Conservation (phyloP, 2,888 invertebrate genomes). For the Galeruca laticollis region DNA sequence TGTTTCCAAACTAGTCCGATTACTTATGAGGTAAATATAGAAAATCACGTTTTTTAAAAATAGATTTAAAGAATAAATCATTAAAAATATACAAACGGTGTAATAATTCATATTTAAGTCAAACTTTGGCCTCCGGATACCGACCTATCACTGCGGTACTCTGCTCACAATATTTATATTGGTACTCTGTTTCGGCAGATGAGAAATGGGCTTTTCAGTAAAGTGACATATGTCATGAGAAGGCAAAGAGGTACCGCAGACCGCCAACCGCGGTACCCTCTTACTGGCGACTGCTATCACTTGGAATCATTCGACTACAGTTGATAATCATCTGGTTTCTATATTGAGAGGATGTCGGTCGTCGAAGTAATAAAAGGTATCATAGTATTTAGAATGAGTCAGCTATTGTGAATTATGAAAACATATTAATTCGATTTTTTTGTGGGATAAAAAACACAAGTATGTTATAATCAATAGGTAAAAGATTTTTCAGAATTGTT, state of each 20-base stretch:
- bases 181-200: constrained; percentile 55
- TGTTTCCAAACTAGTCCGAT: not conserved
- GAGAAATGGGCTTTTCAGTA: constrained; percentile 59
- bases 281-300: constrained; percentile 46
- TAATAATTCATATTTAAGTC: constrained; percentile 9
- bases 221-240: constrained; percentile 55
- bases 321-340: constrained; percentile 43
- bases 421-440: no score
- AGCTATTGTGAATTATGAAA: not conserved
- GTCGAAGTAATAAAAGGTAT: constrained; percentile 6
- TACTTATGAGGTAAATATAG: no score
- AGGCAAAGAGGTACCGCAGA: constrained; percentile 55
- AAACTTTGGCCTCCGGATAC: constrained; percentile 8
- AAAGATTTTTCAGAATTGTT: no score
- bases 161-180: constrained; percentile 63
- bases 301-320: constrained; percentile 29
- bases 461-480: no score
- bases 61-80: not conserved
- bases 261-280: constrained; percentile 50
- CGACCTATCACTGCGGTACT: constrained; percentile 36
- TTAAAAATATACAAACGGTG: not conserved
- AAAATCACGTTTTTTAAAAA: not conserved
- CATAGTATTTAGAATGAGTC: constrained; percentile 1
- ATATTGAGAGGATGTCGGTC: constrained; percentile 26
- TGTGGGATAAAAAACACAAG: no score